Evolutionary conservation across 2,113 vertebrate genomes (phyloP).

Genomic region (Pollimyrus isidori): DNA sequence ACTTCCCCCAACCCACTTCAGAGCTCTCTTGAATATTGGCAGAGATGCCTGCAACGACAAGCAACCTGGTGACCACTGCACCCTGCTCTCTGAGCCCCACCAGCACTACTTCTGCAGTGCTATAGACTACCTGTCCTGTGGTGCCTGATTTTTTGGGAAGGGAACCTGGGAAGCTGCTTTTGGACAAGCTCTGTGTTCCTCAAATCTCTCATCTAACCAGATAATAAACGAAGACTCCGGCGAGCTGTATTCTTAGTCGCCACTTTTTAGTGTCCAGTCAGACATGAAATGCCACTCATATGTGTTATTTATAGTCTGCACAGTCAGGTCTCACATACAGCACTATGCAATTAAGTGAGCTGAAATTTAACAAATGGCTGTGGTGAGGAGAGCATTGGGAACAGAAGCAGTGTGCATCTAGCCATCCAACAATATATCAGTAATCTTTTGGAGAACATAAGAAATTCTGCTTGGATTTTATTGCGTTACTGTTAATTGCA

Average conservation of each 20-base stretch:
- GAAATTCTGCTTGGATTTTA: too few species aligned
- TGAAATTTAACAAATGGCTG: background rate
- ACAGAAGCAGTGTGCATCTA: too few species aligned
- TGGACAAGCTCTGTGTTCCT: background rate
- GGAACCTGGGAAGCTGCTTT: background rate
- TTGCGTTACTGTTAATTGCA: too few species aligned
- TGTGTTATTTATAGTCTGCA: background rate
- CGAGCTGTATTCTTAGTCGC: background rate
- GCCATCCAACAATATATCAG: too few species aligned
- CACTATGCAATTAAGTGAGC: background rate
- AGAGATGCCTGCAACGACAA: conserved; percentile 73
- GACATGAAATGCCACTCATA: background rate
- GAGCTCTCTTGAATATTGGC: conserved; percentile 69
- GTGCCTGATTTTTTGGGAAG: conserved; percentile 39
- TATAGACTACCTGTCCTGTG: conserved; percentile 82
- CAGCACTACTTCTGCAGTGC: conserved; percentile 84
- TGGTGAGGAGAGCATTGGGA: too few species aligned
- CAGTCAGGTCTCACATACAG: background rate
- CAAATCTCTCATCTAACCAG: background rate
- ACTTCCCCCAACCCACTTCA: conserved; percentile 45
- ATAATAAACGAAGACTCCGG: background rate
- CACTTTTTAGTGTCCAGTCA: background rate
- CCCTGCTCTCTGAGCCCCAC: conserved; percentile 78
- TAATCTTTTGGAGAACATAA: too few species aligned
- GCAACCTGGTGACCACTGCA: conserved; percentile 89